A percentile compares a stretch with the other conserved stretches of the same genome.
Conservation (phyloP, 64 coral and sea anemone genomes). For the Montipora sp. region DNA sequence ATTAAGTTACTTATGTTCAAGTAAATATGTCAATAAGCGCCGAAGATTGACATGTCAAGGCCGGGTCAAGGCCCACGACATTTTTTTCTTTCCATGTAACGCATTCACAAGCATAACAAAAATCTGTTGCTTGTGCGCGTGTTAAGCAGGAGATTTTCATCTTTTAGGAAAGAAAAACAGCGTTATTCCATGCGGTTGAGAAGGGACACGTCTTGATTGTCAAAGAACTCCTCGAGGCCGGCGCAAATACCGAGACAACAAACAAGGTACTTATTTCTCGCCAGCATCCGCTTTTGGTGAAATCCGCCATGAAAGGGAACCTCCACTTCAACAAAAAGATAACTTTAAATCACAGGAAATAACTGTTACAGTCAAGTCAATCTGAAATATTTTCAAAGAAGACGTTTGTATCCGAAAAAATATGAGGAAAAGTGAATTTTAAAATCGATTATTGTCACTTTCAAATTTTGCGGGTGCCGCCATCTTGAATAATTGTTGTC, state of each 20-base stretch:
- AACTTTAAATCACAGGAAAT: too few species aligned
- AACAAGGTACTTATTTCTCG: slow-evolving; percentile 68
- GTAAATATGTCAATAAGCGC: neutral
- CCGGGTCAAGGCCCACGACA: neutral
- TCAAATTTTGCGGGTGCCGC: too few species aligned
- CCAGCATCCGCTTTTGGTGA: too few species aligned
- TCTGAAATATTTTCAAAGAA: too few species aligned
- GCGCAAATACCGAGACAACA: slow-evolving; percentile 84
- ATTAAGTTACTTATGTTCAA: neutral
- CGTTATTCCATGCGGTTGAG: slow-evolving; percentile 91
- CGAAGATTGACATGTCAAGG: neutral
- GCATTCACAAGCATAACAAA: neutral
- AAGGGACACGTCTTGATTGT: slow-evolving; percentile 86
- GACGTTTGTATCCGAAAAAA: too few species aligned
- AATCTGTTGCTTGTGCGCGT: neutral
- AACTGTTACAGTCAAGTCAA: too few species aligned
- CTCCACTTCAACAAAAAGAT: too few species aligned
- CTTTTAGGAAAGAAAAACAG: slow-evolving; percentile 88
- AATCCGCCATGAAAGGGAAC: too few species aligned
- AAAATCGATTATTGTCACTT: too few species aligned
- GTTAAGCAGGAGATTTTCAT: neutral
- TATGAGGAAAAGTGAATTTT: too few species aligned
- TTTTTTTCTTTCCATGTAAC: neutral
- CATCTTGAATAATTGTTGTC: too few species aligned
- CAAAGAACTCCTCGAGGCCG: slow-evolving; percentile 86